Base-by-base conservation (phyloP, 2,113 vertebrate genomes). In the Ptilorrhoa leucosticta region DNA sequence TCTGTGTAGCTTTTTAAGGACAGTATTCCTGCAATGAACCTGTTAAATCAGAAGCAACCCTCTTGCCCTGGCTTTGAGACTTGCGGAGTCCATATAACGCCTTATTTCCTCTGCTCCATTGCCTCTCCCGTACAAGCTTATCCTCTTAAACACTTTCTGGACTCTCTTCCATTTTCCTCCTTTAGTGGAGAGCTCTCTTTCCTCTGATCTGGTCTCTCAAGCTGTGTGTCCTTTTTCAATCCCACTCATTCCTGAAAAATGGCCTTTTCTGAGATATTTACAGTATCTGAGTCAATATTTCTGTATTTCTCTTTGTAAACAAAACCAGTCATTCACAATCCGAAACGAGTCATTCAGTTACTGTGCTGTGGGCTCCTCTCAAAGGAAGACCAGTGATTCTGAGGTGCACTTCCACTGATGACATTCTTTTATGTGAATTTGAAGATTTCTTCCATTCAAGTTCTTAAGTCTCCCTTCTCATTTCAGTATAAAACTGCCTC, bases 241-340 rank as follows among this genome's bases (percentile, higher is more conserved):
- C 77, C 61, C 13, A n/a, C 48, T 94, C 57, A 27, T 81, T 93
- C n/a, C 84, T 94, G 85, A 86, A 90, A 88, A 94, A 40, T 79
- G 83, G 68, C 72, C 51, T 90, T 90, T 93, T 57, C 85, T 78
- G 76, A 89, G 83, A 39, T 80, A 65, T 66, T 88, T 77, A 68
- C 71, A 64, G 68, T 53, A 33, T 92, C 68, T 93, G 94, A 96
- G 88, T 92, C 90, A 95, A 57, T 96, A 92, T 96, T 95, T 92
- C n/a, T 81, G 47, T 73, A 1, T 77, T 85, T 88, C 33, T 86
- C 66, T 81, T 60, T 53, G 37, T 90, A 92, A 94, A 92, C 80
- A 83, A 77, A 88, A 44, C 3, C 28, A 90, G 77, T 90, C 76
- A 83, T 80, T 92, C 35, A 33, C 50, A 37, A 48, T 78, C 89